Evolutionary conservation across 1,140 invertebrate species (phyloP), one percentile per base, ranked within the genome.

Genomic region (Cryptotermes secundus): DNA sequence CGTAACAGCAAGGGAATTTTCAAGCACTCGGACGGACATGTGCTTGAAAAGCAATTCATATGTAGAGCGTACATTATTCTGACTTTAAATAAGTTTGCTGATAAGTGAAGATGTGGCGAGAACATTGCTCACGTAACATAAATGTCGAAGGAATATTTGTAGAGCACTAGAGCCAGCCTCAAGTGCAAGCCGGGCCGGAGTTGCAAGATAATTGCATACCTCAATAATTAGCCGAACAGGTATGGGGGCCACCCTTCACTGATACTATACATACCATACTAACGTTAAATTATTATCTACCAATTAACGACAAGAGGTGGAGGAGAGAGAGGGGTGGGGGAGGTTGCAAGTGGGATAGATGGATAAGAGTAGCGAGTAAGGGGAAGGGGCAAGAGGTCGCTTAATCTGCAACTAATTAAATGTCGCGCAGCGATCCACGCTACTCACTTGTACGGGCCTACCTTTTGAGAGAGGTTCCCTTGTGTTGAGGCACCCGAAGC

Each of bases 401-500:
- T 72, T 72, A 72, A 72, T 72, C 59, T 31, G 59, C 7, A 72
- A 72, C 59, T 72, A 72, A 72, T 72, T 72, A 72, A 72, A 72
- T 72, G 59, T 72, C 59, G 59, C 6, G 59, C 12, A 10, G 45
- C 45, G 16, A 14, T 19, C 19, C 45, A 9, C 38, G 1, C 53
- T n/a, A 12, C 45, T 31, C n/a, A 72, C 59, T 72, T 72, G 53
- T 59, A n/a, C n/a, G n/a, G 38, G 38, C 38, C 4, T 59, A 31
- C 26, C 59, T 72, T 26, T 72, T 26, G 14, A n/a, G 59, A n/a
- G 59, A 31, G 9, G 26, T 9, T 0, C 26, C n/a, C 45, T 49
- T 10, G 0, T 26, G n/a, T 14, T 31, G 59, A 31, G n/a, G 31
- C 16, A 3, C 31, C 31, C 59, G 31, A 72, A 72, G 59, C 26